A percentile compares a stretch with the other conserved stretches of the same genome.
Conservation (phyloP, 2,113 vertebrate genomes). For the Synodontis membranacea region DNA sequence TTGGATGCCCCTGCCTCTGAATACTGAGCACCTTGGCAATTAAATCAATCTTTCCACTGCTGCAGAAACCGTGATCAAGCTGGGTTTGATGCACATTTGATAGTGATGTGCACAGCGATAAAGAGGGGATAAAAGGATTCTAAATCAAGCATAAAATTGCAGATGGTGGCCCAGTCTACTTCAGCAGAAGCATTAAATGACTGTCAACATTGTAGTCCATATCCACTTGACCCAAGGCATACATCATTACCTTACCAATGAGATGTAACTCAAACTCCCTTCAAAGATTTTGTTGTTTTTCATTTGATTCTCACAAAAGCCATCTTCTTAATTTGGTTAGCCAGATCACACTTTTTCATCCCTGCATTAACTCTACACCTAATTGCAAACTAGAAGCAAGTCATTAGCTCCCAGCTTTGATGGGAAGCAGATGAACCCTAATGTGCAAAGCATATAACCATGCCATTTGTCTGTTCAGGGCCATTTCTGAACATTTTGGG, state of each 20-base stretch:
- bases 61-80: constrained; percentile 63
- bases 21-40: constrained; percentile 50
- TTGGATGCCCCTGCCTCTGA: constrained; percentile 11
- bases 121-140: constrained; percentile 66
- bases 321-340: constrained; percentile 36
- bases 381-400: not conserved
- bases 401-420: not conserved
- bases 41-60: constrained; percentile 63
- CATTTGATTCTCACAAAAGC: constrained; percentile 61
- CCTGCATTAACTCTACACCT: constrained; percentile 5
- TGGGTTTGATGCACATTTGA: constrained; percentile 66
- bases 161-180: constrained; percentile 69
- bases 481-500: not conserved
- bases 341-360: constrained; percentile 6
- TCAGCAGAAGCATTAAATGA: constrained; percentile 73
- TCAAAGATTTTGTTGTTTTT: constrained; percentile 47
- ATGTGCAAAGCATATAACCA: not conserved
- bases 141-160: constrained; percentile 77
- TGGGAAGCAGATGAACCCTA: constrained; percentile 18
- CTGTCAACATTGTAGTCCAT: constrained; percentile 65
- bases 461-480: not conserved
- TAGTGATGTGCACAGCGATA: constrained; percentile 63
- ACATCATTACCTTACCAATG: constrained; percentile 76
- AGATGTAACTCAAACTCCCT: constrained; percentile 67
- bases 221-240: constrained; percentile 64